These are phyloP conservation scores for Hylaeus anthracinus DNA, from an alignment of 1,140 invertebrate genomes.

Conservation along the genomic window DNA sequence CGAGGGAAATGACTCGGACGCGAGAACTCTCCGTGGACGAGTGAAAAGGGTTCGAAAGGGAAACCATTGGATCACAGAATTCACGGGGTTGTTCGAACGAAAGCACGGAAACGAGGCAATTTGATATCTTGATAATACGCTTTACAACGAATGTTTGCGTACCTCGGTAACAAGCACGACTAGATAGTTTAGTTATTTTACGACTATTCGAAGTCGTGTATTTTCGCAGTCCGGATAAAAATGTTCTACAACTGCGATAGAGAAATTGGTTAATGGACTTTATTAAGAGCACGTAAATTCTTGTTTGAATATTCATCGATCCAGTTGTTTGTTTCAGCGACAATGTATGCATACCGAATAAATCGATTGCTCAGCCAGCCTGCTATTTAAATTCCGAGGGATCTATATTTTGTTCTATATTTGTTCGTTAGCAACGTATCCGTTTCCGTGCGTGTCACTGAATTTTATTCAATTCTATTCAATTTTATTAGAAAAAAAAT, in stretches of 20 bases:
- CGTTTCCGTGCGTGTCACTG: conserved; percentile 12
- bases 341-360: neutral
- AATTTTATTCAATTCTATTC: conserved; percentile 28
- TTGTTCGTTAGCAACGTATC: conserved; percentile 8
- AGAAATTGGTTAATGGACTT: neutral
- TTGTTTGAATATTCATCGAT: conserved; percentile 25
- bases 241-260: neutral
- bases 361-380: neutral
- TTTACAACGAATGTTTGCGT: no score
- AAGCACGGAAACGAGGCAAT: no score
- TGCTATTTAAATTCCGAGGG: neutral
- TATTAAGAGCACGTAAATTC: neutral
- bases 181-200: no score
- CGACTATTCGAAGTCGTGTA: neutral
- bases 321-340: conserved; percentile 8
- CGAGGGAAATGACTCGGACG: conserved; percentile 29
- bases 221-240: neutral
- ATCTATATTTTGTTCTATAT: neutral
- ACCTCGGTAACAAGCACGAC: no score
- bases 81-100: no score
- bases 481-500: neutral
- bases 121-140: no score
- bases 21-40: no score
- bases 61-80: neutral
- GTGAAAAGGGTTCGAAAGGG: neutral